Evolutionary conservation across 2,888 invertebrate species (phyloP), one percentile per base, ranked within the genome.

Genomic region (Dasysyrphus tricinctus): DNA sequence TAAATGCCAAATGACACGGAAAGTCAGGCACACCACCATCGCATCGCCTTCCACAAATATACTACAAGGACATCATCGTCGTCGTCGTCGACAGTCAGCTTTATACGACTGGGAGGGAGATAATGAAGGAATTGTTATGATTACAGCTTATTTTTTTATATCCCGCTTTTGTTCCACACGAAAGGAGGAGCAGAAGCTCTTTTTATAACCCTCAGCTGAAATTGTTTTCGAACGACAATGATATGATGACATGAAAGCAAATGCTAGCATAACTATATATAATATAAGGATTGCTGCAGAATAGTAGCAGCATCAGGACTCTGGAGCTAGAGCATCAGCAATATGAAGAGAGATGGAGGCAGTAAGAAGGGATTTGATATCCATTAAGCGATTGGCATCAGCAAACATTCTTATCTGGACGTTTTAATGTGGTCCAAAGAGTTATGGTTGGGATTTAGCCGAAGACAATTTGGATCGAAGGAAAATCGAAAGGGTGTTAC

Each of bases 1-100:
- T 42, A 88, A 85, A 88, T 76, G 85, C 78, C 81, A 85, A 88
- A 88, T 88, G 88, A 88, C 85, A 88, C 78, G 88, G 85, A 88
- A 88, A 85, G 80, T 63, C 83, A 83, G 65, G 57, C 42, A 24
- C 49, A 49, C 59, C 34, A 37, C 29, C 44, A 39, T n/a, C 12
- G 2, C 39, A 14, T 32, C 67, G 9, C 5, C n/a, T 34, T n/a
- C n/a, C 34, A 19, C n/a, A n/a, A n/a, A n/a, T n/a, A n/a, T n/a
- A 32, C 7, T 14, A 47, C 47, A 67, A 67, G 65, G 65, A 49
- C 65, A 49, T 59, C 61, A 19, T 42, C 42, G 32, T 49, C 39
- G 24, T 42, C 61, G 29, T 34, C 42, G 19, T 39, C 34, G 37
- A 47, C n/a, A 47, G 39, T 32, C 19, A 57, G 49, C 12, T 37